Base-by-base conservation (phyloP, 2,797 vertebrate genomes). In the Enteromius anoplus region DNA sequence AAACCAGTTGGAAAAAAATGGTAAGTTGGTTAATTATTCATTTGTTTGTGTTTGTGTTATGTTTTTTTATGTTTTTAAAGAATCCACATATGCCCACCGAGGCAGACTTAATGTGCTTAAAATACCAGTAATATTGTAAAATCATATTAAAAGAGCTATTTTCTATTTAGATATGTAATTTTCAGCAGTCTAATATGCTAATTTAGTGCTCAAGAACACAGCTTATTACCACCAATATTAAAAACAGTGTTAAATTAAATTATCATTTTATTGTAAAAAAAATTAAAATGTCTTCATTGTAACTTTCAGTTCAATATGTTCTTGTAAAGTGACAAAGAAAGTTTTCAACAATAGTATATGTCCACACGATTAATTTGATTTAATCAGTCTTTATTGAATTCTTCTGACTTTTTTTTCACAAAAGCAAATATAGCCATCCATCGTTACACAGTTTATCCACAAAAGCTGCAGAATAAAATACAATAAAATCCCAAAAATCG, bases 171-270 rank as follows among this genome's bases (percentile, higher is more conserved):
- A 49, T 29, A 11, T 19, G 19, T 21, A 29, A 9, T 29, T 29
- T 71, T 29, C 6, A 70, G 14, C 42, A 49, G 66, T 14, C 37
- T 47, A 70, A 70, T 17, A 29, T 49, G 14, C 7, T 71, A 14
- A 70, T 71, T 47, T 71, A 15, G 15, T 71, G 69, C 42, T 29
- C 14, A 47, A 45, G 69, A 71, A 71, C n/a, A 47, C 26, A 19
- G 26, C n/a, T 15, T 37, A 17, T 65, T 65, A 40, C 21, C 10
- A 37, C 19, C 5, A 5, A 29, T 14, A 26, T 5, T 26, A 1
- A 60, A 29, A 60, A 60, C 17, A 12, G 0, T 10, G 5, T 69
- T 42, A 9, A 15, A 29, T 62, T 62, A 62, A 62, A 62, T 62
- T 0, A 32, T 32, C 6, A 14, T 32, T 64, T 32, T 26, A 29